phyloP scores from a whole-genome alignment of 2,888 invertebrate genomes.

The Tinea pellionella region DNA sequence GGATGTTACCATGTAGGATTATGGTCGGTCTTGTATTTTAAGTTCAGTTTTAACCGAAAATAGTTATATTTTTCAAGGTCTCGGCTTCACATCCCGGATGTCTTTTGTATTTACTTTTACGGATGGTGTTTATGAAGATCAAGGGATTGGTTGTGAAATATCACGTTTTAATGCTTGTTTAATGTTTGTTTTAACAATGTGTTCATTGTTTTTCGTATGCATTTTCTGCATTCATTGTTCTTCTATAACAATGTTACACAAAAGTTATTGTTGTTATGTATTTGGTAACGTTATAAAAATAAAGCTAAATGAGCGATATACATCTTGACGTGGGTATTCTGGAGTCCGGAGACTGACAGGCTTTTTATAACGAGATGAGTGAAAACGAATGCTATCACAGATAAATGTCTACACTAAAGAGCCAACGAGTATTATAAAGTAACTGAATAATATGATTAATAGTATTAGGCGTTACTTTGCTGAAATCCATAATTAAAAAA shows the following conservation, averaged over 20 bases:
- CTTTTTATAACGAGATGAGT: too few relatives aligned
- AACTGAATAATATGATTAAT: too few relatives aligned
- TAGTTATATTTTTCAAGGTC: neutral
- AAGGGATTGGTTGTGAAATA: neutral
- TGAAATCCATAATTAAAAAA: too few relatives aligned
- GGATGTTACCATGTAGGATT: constrained; percentile 40
- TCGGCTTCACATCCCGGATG: neutral
- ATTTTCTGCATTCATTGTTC: neutral
- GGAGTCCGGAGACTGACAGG: too few relatives aligned
- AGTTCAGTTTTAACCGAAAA: neutral
- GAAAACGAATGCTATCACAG: too few relatives aligned
- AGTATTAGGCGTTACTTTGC: too few relatives aligned
- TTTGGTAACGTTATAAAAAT: neutral
- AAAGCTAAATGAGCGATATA: neutral
- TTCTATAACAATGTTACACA: neutral
- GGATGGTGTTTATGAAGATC: neutral
- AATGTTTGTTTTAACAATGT: neutral
- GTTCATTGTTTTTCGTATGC: neutral
- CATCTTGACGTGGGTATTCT: neutral
- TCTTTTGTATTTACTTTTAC: neutral
- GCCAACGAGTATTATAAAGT: too few relatives aligned
- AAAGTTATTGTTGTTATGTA: neutral
- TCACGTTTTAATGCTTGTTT: neutral
- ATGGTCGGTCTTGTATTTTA: constrained; percentile 32
- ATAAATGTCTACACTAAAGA: too few relatives aligned